Evolutionary conservation across 2,797 vertebrate genomes (phyloP), one percentile per base, ranked within the genome.

Genomic region (Betta splendens): DNA sequence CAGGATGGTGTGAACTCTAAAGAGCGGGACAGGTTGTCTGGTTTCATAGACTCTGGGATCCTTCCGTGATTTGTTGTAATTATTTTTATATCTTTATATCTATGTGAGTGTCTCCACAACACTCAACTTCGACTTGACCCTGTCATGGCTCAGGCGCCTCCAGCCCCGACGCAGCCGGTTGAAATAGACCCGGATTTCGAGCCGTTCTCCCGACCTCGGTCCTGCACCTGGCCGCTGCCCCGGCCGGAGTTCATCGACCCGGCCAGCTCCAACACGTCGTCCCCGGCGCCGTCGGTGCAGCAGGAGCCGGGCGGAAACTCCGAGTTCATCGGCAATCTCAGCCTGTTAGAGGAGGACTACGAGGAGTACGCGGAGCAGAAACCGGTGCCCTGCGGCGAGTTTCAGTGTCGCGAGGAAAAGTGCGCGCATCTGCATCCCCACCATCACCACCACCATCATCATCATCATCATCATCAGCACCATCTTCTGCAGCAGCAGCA

Each of bases 121-220:
- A 56, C 23, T 25, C 21, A 20, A 36, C 35, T 13, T 44, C 55
- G 32, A 47, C 39, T 28, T 40, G 51, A 79, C 56, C 32, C 58
- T 39, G 73, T 71, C 48, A 92, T 93, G 91, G 94, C 94, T 69
- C 94, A 96, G 77, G 90, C 88, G 61, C 91, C 92, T 49, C 88
- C 90, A 60, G 85, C 79, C 32, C 92, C 81, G 80, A 15, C 50
- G 4, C 80, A 77, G 84, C 69, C 93, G 83, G 93, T 95, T 62
- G 95, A 97, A 67, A 94, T 93, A 73, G 96, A 98, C 90, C 95
- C 96, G 66, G 97, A 97, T 85, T 98, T 98, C 66, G 95, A 98
- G 89, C 97, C 96, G 63, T 92, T 97, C 13, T 89, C 94, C 62
- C 95, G 97, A 18, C 96, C 95, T 26, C 92, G 96, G 16, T 98